Conservation (phyloP, 1,140 invertebrate genomes). For the Drosophila nigromelanica region DNA sequence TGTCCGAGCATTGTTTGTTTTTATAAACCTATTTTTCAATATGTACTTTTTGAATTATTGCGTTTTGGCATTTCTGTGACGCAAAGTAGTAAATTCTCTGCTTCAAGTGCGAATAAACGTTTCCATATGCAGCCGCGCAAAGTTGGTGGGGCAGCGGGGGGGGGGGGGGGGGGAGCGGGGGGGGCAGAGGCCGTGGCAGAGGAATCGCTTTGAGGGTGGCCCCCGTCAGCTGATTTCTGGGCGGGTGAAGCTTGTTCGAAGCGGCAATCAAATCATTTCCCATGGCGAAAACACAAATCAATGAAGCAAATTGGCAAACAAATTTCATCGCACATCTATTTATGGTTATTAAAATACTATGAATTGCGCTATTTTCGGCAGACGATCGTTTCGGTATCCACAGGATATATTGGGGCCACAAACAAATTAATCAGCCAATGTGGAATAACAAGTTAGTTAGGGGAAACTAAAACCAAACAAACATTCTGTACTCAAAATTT, state of each 20-base stretch:
- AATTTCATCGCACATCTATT: constrained; percentile 23
- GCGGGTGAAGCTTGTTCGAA: background rate
- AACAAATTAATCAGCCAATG: constrained; percentile 18
- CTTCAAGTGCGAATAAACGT: constrained; percentile 61
- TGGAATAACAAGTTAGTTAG: background rate
- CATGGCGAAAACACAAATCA: constrained; percentile 14
- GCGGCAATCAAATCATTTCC: constrained; percentile 30
- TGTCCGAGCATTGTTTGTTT: constrained; percentile 64
- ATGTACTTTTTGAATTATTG: constrained; percentile 70
- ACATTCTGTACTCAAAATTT: background rate
- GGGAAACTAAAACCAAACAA: background rate
- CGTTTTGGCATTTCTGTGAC: constrained; percentile 65
- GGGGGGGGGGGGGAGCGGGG: no score
- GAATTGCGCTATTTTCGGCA: background rate
- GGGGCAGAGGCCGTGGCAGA: no score
- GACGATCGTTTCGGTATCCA: constrained; percentile 6
- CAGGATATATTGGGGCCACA: constrained; percentile 11
- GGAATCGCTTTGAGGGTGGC: background rate
- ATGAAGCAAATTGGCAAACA: constrained; percentile 1
- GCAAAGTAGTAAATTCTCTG: constrained; percentile 69
- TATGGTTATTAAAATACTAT: constrained; percentile 37
- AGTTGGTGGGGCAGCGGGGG: no score
- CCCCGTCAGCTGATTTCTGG: constrained; percentile 1
- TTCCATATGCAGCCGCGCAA: constrained; percentile 51
- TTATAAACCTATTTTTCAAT: constrained; percentile 68